These are phyloP conservation scores for Nicator chloris DNA, from an alignment of 2,113 vertebrate genomes.

Conservation along the genomic window DNA sequence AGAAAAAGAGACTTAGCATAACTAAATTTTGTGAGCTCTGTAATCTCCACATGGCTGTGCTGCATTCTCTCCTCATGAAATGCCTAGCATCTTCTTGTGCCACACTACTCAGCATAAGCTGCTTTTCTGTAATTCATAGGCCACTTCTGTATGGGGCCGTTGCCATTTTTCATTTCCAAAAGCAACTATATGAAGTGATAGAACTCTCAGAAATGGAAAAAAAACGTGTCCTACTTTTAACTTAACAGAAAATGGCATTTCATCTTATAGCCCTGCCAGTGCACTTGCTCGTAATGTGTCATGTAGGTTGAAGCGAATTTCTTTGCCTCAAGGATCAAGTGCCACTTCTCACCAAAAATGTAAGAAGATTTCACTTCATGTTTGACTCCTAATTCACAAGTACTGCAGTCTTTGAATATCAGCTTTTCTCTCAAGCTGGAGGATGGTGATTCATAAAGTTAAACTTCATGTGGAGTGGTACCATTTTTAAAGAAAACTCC, in stretches of 20 bases:
- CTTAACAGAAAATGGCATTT: slow-evolving; percentile 34
- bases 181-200: slow-evolving; percentile 23
- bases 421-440: not conserved
- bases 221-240: slow-evolving; percentile 9
- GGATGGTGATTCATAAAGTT: not conserved
- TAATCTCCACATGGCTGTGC: not conserved
- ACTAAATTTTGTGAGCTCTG: not conserved
- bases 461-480: not conserved
- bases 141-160: not conserved
- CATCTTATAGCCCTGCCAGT: not conserved
- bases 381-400: slow-evolving; percentile 33
- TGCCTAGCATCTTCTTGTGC: not conserved
- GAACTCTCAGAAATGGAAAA: slow-evolving; percentile 18
- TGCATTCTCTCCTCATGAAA: not conserved
- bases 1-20: not conserved
- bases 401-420: not conserved
- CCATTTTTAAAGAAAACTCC: not conserved
- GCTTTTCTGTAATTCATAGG: slow-evolving; percentile 25
- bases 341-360: not conserved
- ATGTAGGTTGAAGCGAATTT: slow-evolving; percentile 22
- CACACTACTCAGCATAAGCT: not conserved
- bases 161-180: slow-evolving; percentile 30
- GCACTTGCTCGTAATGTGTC: slow-evolving; percentile 21
- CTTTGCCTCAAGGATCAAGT: slow-evolving; percentile 35
- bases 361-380: slow-evolving; percentile 36